Evolutionary conservation across 2,113 vertebrate species (phyloP), one percentile per base, ranked within the genome.

Genomic region (Numida meleagris): DNA sequence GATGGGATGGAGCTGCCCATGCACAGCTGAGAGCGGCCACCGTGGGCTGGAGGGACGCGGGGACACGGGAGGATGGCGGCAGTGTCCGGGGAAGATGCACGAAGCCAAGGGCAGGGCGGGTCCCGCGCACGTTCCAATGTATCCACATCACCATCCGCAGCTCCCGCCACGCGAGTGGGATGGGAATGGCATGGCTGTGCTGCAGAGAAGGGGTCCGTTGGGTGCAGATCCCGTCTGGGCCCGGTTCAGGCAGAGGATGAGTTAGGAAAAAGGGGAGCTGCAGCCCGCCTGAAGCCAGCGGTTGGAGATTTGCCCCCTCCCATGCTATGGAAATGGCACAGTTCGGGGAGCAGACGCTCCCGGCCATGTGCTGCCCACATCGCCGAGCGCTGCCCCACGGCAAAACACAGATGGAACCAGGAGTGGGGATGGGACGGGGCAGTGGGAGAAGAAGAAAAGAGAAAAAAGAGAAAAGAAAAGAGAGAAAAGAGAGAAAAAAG

Each of bases 61-160:
- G 34, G 45, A 27, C 36, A 40, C 36, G 34, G 36, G 59, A 36
- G 14, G 21, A 45, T 12, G 2, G 46, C 0, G 50, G 29, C 5
- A 9, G 33, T 19, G 31, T 43, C 6, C 12, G 14, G 15, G 67
- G 62, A 62, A 93, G 92, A 93, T 89, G 94, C 45, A 20, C 57
- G 62, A 51, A 84, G 92, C 92, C 94, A 31, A 31, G 59, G 72
- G 83, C 92, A 88, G 94, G 90, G 90, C 92, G 89, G 95, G 90
- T 93, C 94, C 94, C 91, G 87, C 74, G 74, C 93, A 94, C 96
- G 96, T 96, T 96, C 96, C 96, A 96, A 96, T 93, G 96, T 95
- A 93, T 96, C 83, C 95, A 94, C 94, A 95, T 95, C 86, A 90
- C 92, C 88, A 92, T 93, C 88, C 51, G 51, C 61, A 15, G 94